Conservation (phyloP, 1,140 invertebrate species). For the Drosophila takahashii region DNA sequence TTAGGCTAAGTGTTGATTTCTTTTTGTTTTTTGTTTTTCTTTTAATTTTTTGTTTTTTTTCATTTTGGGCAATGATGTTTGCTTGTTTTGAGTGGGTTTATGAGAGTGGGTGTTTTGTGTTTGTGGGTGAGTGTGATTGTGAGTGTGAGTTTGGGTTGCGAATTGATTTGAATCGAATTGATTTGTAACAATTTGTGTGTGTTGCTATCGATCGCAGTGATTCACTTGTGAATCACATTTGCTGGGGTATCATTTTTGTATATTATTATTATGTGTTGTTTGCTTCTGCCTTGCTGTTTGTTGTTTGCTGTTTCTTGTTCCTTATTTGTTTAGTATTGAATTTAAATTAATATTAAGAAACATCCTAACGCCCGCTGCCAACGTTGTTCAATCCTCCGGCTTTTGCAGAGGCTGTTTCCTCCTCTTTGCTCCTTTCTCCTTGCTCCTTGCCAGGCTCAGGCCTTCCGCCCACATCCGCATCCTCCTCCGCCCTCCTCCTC, state of each 20-base stretch:
- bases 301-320: conserved; percentile 10
- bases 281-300: conserved; percentile 9
- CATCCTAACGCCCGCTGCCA: conserved; percentile 28
- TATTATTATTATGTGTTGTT: conserved; percentile 21
- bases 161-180: conserved; percentile 19
- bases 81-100: conserved; percentile 15
- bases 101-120: conserved; percentile 7
- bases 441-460: background rate
- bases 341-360: conserved; percentile 79
- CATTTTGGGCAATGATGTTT: conserved; percentile 21
- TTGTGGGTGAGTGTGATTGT: conserved; percentile 9
- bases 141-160: conserved; percentile 4
- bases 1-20: conserved; percentile 69
- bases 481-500: background rate
- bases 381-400: background rate
- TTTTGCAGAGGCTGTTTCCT: conserved; percentile 4
- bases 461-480: background rate
- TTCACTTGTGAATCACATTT: conserved; percentile 51
- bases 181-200: conserved; percentile 5
- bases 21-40: conserved; percentile 7
- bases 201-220: conserved; percentile 33
- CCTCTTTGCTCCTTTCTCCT: background rate
- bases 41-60: background rate
- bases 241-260: conserved; percentile 39
- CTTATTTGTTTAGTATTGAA: conserved; percentile 77